Base-by-base conservation (phyloP, 2,113 vertebrate species). In the Caranx ignobilis region DNA sequence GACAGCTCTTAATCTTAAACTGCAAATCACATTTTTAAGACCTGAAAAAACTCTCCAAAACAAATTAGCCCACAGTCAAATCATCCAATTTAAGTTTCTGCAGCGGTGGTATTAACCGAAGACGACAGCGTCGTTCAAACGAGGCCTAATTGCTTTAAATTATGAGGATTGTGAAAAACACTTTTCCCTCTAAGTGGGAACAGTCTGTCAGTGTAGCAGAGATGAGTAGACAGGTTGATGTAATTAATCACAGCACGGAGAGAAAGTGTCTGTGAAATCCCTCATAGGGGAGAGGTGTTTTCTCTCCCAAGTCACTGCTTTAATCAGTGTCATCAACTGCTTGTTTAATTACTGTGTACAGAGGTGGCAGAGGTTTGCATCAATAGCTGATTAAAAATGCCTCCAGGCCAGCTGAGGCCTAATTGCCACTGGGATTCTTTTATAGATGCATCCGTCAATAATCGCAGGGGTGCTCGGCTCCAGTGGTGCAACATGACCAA, bases 331-430 rank as follows among this genome's bases (percentile, higher is more conserved):
- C n/a, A 74, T 79, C 47, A 67, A 11, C 31, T 72, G 11, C 48
- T n/a, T 62, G 69, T 65, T 77, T 85, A 62, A 77, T 71, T 18
- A 71, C 3, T 35, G 19, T 26, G n/a, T 12, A 73, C 60, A 60
- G 71, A 63, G 61, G 37, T 69, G 63, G 47, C 32, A 67, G 11
- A 52, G 12, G 37, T 69, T 68, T 73, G 16, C 45, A 77, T 81
- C 70, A 85, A 75, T 41, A 64, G n/a, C 61, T 71, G 75, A 86
- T 80, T 82, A 74, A 60, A 84, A 81, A 71, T 78, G 71, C 32
- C 61, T 68, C 37, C 26, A 61, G 72, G 73, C 66, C 78, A 54
- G 60, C 56, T 61, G 76, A 73, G 64, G 43, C 57, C 83, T 77
- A 71, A 87, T 81, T 71, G 67, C 70, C 54, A 60, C 9, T 59